phyloP scores from a whole-genome alignment of 2,113 vertebrate genomes.

The Pongo abelii region DNA sequence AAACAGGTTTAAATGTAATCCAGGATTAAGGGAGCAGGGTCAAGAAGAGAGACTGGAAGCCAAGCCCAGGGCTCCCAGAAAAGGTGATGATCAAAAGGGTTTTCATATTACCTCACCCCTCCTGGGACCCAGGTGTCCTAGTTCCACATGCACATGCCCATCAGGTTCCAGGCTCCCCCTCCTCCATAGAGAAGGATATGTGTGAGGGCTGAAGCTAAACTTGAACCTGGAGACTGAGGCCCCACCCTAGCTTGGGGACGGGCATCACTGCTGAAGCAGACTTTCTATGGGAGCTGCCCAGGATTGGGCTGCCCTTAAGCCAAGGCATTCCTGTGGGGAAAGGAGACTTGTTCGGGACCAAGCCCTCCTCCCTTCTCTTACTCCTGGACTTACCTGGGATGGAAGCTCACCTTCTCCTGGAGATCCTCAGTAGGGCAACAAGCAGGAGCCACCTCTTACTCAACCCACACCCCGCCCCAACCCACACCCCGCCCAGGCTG shows the following conservation, averaged over 20 bases:
- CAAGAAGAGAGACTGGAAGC: neutral
- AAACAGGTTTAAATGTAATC: slow-evolving; percentile 63
- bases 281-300: slow-evolving; percentile 31
- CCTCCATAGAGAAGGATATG: neutral
- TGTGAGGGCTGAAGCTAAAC: neutral
- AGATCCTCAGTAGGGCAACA: neutral
- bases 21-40: slow-evolving; percentile 25
- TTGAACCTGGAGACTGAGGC: neutral
- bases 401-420: neutral
- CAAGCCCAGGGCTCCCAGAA: neutral
- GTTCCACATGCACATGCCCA: neutral
- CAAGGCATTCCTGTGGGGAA: neutral
- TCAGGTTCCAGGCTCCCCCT: neutral
- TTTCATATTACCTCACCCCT: slow-evolving; percentile 46
- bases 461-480: accelerated
- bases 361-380: neutral
- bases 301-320: neutral
- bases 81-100: neutral
- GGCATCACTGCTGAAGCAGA: neutral
- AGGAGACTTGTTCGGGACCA: neutral
- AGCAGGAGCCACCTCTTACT: neutral
- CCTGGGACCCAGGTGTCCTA: slow-evolving; percentile 61
- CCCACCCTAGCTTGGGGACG: neutral
- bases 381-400: neutral
- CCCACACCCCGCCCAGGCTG: neutral